phyloP scores from a whole-genome alignment of 2,113 vertebrate genomes.

The Ahaetulla prasina region DNA sequence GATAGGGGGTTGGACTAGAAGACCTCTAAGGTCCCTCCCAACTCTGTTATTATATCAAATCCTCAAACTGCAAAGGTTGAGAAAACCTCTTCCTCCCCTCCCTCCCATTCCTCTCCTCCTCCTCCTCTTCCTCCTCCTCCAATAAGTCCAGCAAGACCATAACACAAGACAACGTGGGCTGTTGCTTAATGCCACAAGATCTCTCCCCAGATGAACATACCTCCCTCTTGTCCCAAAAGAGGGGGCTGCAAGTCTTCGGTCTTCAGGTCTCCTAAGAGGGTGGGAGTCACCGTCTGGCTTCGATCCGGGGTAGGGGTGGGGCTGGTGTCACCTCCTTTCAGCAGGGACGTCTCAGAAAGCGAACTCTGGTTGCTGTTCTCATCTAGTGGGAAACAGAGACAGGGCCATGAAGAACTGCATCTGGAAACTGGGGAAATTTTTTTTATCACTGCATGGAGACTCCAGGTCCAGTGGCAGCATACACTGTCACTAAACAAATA shows the following conservation, averaged over 20 bases:
- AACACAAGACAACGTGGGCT: neutral
- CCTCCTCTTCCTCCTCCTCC: neutral
- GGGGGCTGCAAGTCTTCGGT: conserved; percentile 1
- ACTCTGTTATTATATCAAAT: neutral
- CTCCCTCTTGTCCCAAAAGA: conserved; percentile 24
- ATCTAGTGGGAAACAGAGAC: neutral
- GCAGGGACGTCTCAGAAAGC: conserved; percentile 13
- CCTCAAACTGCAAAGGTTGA: neutral
- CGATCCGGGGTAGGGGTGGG: conserved; percentile 10
- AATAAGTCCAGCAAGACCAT: neutral
- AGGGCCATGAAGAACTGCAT: neutral
- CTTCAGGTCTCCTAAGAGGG: conserved; percentile 9
- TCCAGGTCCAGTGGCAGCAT: neutral
- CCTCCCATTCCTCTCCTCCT: neutral
- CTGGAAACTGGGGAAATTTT: neutral
- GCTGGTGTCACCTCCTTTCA: conserved; percentile 22
- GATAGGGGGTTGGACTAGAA: too few species aligned
- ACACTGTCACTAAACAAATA: neutral
- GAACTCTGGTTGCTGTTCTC: conserved; percentile 29
- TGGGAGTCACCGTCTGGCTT: conserved; percentile 14
- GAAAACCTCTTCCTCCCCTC: neutral
- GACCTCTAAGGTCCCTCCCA: too few species aligned
- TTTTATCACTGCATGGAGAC: neutral
- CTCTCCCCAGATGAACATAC: neutral
- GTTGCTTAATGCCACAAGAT: neutral